Evolutionary conservation across 1,140 invertebrate species (phyloP), one percentile per base, ranked within the genome.

Genomic region (Atta cephalotes): DNA sequence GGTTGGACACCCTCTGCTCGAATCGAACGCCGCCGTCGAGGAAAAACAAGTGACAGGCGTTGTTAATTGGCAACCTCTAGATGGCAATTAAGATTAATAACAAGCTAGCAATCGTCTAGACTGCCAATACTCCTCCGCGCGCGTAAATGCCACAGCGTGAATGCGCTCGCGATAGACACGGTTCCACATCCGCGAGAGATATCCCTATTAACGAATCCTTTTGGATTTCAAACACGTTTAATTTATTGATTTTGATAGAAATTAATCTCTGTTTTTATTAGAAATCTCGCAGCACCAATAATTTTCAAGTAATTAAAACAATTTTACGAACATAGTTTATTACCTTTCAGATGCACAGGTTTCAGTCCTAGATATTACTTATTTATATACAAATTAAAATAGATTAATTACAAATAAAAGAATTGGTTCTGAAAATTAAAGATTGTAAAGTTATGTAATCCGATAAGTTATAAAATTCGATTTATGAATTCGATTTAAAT

Each of bases 11-110:
- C 77, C 78, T 65, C 77, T 79, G 51, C 4, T 10, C 31, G 80
- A 65, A 88, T 89, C 79, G 89, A 85, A 70, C 63, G 21, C 28
- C 49, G 62, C 49, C 58, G 53, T 39, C 71, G 86, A 76, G 63
- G 63, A 89, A 92, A 91, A 92, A 91, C 84, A 88, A 92, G 79
- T 94, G 93, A 94, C 93, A 94, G 93, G 93, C 93, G 93, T 94
- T 93, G 93, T 94, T 94, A 94, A 94, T 94, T 94, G 93, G 93
- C 93, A 93, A 90, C 85, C 90, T 93, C 91, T 91, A 93, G 93
- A 94, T 94, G 92, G 92, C 93, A 93, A 94, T 94, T 94, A 94
- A 94, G 93, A 94, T 94, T 94, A 94, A 94, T 92, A 92, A 92
- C 90, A 90, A 92, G 90, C 87, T 70, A 66, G 88, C 87, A 90